phyloP scores from a whole-genome alignment of 2,113 vertebrate species.

The Synodontis membranacea region DNA sequence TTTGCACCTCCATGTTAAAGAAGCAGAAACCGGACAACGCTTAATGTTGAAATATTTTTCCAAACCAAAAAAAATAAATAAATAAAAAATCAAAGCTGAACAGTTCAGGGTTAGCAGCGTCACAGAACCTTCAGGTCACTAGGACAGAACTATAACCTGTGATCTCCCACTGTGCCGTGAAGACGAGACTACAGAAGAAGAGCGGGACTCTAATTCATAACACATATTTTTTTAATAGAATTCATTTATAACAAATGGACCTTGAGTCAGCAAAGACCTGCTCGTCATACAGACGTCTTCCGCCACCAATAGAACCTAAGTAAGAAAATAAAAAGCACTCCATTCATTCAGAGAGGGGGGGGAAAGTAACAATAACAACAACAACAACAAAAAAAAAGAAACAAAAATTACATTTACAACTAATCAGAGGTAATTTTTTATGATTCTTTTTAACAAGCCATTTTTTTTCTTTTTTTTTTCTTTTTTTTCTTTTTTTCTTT shows the following conservation, averaged over 20 bases:
- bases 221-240: slow-evolving; percentile 99
- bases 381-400: slow-evolving; percentile 78
- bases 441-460: slow-evolving; percentile 95
- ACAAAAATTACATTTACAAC: slow-evolving; percentile 97
- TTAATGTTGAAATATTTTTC: no score
- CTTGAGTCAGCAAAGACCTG: slow-evolving; percentile 99
- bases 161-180: no score
- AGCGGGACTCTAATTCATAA: slow-evolving; percentile 89
- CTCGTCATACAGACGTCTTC: slow-evolving; percentile 99
- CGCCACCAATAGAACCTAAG: slow-evolving; percentile 98
- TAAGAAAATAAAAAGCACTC: slow-evolving; percentile 99
- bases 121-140: neutral
- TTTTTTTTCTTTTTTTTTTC: slow-evolving; percentile 83
- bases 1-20: neutral
- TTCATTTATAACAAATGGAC: slow-evolving; percentile 99
- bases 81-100: neutral
- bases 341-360: slow-evolving; percentile 92
- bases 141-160: neutral
- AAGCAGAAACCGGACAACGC: neutral
- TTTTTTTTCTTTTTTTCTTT: slow-evolving; percentile 87
- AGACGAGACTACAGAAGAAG: slow-evolving; percentile 64
- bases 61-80: no score
- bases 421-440: slow-evolving; percentile 99
- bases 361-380: slow-evolving; percentile 72
- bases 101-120: neutral